phyloP scores from a whole-genome alignment of 2,888 invertebrate species.

The Gastracanthus pulcherrimus region DNA sequence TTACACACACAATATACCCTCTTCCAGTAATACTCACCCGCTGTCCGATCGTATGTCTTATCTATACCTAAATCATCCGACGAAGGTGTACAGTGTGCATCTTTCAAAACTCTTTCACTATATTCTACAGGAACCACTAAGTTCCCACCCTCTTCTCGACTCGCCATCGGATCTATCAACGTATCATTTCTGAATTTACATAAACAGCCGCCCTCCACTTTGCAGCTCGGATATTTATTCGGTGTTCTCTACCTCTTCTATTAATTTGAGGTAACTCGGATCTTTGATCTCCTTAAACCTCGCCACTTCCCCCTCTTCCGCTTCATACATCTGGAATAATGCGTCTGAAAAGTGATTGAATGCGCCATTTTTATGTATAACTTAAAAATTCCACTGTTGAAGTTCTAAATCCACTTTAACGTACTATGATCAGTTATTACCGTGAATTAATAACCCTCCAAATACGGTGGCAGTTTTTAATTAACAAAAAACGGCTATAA shows the following conservation, averaged over 20 bases:
- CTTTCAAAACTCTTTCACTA: not conserved
- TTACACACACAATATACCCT: no score
- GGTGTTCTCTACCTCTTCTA: not conserved
- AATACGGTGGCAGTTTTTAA: no score
- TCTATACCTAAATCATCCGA: no score
- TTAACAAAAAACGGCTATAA: no score
- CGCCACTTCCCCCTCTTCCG: conserved; percentile 5
- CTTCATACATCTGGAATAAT: not conserved
- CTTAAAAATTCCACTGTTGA: no score
- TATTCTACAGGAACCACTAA: not conserved
- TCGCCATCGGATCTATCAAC: not conserved
- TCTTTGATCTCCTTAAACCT: no score
- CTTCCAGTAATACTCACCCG: no score
- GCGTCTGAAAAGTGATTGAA: conserved; percentile 51
- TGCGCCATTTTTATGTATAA: conserved; percentile 37
- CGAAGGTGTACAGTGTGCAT: no score
- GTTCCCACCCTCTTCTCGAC: not conserved
- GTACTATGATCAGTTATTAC: not conserved
- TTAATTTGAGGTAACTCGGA: no score
- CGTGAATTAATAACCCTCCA: not conserved
- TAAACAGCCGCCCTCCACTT: not conserved
- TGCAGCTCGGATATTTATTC: conserved; percentile 1
- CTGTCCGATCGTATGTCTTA: no score
- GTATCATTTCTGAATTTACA: no score
- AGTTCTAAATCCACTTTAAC: not conserved